Base-by-base conservation (phyloP, 2,113 vertebrate species). In the Myodes glareolus region DNA sequence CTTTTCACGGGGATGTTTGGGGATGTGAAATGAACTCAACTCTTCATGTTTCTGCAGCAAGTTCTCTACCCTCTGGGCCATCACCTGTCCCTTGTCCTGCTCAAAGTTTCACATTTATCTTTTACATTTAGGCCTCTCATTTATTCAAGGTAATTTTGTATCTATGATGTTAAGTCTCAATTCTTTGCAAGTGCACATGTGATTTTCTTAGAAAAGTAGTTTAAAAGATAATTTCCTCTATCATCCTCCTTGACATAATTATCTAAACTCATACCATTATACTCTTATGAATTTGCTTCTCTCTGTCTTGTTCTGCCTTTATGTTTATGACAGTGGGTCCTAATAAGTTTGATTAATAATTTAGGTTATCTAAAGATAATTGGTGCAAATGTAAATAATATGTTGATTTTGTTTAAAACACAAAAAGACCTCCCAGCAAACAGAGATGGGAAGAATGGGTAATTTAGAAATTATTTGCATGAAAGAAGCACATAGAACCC, bases 311-410 rank as follows among this genome's bases (percentile, higher is more conserved):
- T 81, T 91, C 58, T 61, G 45, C 90, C n/a, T 95, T 75, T 88
- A 55, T 75, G 23, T 36, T 5, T 55, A 63, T 70, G 50, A 72
- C 42, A 58, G 16, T 85, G 14, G n/a, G 47, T 80, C 82, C 36
- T 92, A 72, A 23, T 50, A 29, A 52, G 45, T 94, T 76, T 80
- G 39, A 94, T 92, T 92, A 92, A 80, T 75, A 76, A 95, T 89
- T 85, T 63, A 85, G 42, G 80, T 91, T 81, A 33, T 77, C 23
- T 88, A 76, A 88, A 76, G 50, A 97, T 21, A 93, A 95, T 90
- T 58, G 45, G 25, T 86, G 8, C 21, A 86, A 73, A 29, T 93
- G 52, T 63, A 52, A 17, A 67, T 45, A 58, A 70, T 70, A 29
- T 12, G 31, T 39, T 70, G 42, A 93, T 29, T 29, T 93, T 19